Conservation (phyloP, 2,797 vertebrate species). For the Hemibagrus guttatus region DNA sequence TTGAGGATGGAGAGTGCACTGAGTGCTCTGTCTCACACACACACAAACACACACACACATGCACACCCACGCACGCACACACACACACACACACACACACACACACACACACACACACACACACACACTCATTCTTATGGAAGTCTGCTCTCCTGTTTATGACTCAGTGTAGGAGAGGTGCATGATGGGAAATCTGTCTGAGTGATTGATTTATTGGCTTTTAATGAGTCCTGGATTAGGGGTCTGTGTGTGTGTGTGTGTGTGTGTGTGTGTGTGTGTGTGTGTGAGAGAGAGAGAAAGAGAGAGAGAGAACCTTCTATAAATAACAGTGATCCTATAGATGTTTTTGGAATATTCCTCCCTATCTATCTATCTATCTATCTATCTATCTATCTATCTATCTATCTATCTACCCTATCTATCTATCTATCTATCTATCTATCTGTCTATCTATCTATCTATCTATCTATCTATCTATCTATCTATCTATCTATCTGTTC, state of each 20-base stretch:
- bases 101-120: slow-evolving; percentile 23
- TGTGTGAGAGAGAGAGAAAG: neutral
- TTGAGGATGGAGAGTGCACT: neutral
- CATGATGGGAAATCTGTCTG: neutral
- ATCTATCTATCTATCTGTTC: neutral
- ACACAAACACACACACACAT: neutral
- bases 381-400: neutral
- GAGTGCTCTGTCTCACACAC: neutral
- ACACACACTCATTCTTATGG: neutral
- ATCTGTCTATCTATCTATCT: neutral
- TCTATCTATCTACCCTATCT: neutral
- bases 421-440: slow-evolving; percentile 8
- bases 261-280: slow-evolving; percentile 2
- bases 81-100: neutral
- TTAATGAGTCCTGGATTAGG: slow-evolving; percentile 25
- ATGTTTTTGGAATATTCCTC: neutral
- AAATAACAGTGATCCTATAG: neutral
- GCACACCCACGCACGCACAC: slow-evolving; percentile 16
- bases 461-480: neutral
- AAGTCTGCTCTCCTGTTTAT: neutral
- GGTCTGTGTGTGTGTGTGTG: slow-evolving; percentile 1
- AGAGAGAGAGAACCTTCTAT: neutral
- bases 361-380: neutral
- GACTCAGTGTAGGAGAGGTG: neutral
- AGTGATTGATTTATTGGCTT: slow-evolving; percentile 53